These are phyloP conservation scores for Strigamia crassipes DNA, from an alignment of 2,888 invertebrate genomes.

Conservation along the genomic window DNA sequence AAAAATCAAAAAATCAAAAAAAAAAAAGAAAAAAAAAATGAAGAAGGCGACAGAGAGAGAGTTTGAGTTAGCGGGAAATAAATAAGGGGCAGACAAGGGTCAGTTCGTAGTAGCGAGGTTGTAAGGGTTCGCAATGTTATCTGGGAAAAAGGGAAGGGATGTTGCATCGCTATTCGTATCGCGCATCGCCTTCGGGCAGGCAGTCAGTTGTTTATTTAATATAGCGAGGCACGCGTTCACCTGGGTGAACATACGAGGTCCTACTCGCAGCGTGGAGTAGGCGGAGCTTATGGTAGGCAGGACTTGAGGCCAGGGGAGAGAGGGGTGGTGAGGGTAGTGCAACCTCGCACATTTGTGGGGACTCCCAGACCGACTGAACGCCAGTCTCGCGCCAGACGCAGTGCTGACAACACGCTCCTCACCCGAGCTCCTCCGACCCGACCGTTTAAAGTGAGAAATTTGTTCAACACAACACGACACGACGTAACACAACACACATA, in stretches of 20 bases:
- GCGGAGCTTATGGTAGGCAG: slow-evolving; percentile 44
- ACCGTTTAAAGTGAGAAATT: neutral
- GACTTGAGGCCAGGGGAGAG: slow-evolving; percentile 24
- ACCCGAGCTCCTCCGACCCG: neutral
- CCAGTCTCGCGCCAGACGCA: slow-evolving; percentile 41
- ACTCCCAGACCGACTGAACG: slow-evolving; percentile 21
- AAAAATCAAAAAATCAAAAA: neutral
- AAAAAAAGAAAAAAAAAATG: neutral
- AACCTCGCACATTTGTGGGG: neutral
- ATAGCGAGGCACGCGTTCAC: slow-evolving; percentile 48
- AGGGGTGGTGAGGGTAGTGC: slow-evolving; percentile 23
- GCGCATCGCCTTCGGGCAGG: slow-evolving; percentile 13
- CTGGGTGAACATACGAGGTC: slow-evolving; percentile 10
- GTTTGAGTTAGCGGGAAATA: neutral
- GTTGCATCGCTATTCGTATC: slow-evolving; percentile 45
- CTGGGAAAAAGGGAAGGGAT: slow-evolving; percentile 31
- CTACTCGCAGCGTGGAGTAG: neutral
- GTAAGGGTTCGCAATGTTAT: neutral
- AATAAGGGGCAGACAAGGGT: neutral
- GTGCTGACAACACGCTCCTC: slow-evolving; percentile 9
- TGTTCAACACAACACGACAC: too few species aligned
- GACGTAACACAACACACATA: too few species aligned
- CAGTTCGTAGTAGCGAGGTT: neutral
- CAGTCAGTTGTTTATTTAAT: slow-evolving; percentile 50
- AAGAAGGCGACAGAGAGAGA: too few species aligned